Percentiles rank a stretch among this genome's conserved stretches.
Conservation (phyloP, 2,888 invertebrate species). For the Erebia epiphron region DNA sequence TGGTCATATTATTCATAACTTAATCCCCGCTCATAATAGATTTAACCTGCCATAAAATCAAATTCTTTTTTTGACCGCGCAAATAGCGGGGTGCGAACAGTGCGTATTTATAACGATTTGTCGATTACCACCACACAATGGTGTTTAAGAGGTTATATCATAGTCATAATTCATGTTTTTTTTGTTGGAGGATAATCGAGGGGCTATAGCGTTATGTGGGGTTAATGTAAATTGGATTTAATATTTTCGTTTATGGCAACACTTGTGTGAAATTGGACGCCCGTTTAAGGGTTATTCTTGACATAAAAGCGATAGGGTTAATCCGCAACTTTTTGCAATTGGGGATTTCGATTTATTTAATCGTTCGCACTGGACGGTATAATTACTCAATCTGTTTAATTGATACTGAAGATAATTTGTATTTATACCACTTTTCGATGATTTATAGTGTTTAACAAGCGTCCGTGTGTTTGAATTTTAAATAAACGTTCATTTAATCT, state of each 20-base stretch:
- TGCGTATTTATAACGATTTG: conserved; percentile 67
- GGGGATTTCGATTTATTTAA: conserved; percentile 39
- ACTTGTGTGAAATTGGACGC: conserved; percentile 81
- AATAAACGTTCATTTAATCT: conserved; percentile 24
- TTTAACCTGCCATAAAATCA: conserved; percentile 82
- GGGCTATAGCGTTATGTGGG: conserved; percentile 55
- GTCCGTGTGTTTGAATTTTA: conserved; percentile 29
- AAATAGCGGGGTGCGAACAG: conserved; percentile 69
- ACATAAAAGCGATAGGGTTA: conserved; percentile 59
- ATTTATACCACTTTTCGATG: conserved; percentile 35
- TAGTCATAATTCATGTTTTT: conserved; percentile 77
- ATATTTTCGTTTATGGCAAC: conserved; percentile 78
- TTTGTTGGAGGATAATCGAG: conserved; percentile 63
- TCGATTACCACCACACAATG: conserved; percentile 74
- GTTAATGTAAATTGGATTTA: conserved; percentile 79
- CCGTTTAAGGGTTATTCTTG: conserved; percentile 65
- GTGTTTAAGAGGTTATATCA: conserved; percentile 73
- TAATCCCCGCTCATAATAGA: conserved; percentile 80
- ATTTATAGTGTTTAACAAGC: conserved; percentile 34
- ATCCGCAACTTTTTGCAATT: conserved; percentile 50
- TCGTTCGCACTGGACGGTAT: conserved; percentile 28
- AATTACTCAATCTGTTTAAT: conserved; percentile 39
- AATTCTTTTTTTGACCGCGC: conserved; percentile 67
- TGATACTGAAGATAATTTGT: conserved; percentile 38
- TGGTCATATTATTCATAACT: conserved; percentile 59